Base-by-base conservation (phyloP, 2,797 vertebrate genomes). In the Semaprochilodus insignis region DNA sequence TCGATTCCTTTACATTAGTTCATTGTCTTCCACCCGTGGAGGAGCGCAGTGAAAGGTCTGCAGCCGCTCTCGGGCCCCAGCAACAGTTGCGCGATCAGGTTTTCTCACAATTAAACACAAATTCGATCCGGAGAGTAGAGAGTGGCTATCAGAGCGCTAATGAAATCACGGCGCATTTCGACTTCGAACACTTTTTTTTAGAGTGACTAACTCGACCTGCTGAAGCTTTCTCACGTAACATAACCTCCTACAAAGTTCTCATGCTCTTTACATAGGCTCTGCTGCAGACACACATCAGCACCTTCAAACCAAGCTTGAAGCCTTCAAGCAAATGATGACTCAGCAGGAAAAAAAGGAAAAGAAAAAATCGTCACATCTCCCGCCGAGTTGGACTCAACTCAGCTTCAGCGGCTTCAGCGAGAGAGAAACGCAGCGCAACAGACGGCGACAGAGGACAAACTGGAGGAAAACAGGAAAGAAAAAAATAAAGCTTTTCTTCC, bases 261-360 rank as follows among this genome's bases (percentile, higher is more conserved):
- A 23, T 25, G 4, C 27, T 63, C 60, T 63, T 63, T 31, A 63
- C 60, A 63, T 60, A 54, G 65, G 78, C 73, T 55, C 4, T 27
- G 71, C 66, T 11, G 27, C 70, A 55, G 51, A 79, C 76, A 77
- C 27, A 44, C 54, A 6, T 84, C 69, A 78, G 79, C 81, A 77
- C 66, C 79, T 80, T 87, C 76, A 69, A 72, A 80, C 74, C 55
- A 48, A 25, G 79, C 76, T 85, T 84, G 76, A 83, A 86, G 81
- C 81, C 80, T 31, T 81, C n/a, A 63, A 78, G 73, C 76, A 77
- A 80, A 80, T 74, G 77, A 83, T 85, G 85, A 85, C 76, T 86
- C 85, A 80, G 81, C 80, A 79, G 60, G 74, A 77, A 69, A 79
- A 40, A 65, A 79, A 82, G 65, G 17, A 60, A 75, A 78, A 55